Conservation (phyloP, 2,888 invertebrate genomes). For the Itoplectis maculator region DNA sequence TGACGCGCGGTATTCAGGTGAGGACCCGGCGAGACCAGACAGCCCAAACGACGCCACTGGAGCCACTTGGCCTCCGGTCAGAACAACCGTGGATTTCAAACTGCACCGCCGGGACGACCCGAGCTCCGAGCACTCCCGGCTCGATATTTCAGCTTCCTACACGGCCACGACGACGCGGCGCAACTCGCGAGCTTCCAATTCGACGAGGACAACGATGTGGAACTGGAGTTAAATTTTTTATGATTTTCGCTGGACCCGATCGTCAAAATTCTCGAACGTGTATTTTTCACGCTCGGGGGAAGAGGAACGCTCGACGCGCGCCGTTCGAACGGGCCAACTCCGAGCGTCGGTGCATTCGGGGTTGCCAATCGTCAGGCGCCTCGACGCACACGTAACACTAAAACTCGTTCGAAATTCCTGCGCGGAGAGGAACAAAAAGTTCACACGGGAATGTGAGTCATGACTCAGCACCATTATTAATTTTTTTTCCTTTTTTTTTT, state of each 20-base stretch:
- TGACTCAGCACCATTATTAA: conserved; percentile 14
- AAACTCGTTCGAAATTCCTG: background rate
- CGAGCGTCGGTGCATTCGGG: conserved; percentile 14
- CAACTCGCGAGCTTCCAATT: no score
- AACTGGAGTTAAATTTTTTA: no score
- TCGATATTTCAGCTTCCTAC: background rate
- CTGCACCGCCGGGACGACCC: no score
- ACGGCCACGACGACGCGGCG: no score
- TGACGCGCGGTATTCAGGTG: background rate
- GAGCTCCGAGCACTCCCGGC: no score
- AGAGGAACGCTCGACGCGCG: background rate
- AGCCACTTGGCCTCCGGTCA: background rate
- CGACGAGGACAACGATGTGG: no score
- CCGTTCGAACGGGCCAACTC: background rate
- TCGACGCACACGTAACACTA: background rate
- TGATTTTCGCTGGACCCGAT: background rate
- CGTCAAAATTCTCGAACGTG: background rate
- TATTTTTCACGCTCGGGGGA: background rate
- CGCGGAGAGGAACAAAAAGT: background rate
- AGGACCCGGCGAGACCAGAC: background rate
- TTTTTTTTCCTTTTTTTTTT: background rate
- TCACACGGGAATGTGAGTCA: background rate
- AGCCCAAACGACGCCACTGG: background rate
- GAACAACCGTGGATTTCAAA: background rate
- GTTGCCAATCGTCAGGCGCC: conserved; percentile 38